Conservation (phyloP, 2,888 invertebrate genomes). For the Onthophagus sagittarius region DNA sequence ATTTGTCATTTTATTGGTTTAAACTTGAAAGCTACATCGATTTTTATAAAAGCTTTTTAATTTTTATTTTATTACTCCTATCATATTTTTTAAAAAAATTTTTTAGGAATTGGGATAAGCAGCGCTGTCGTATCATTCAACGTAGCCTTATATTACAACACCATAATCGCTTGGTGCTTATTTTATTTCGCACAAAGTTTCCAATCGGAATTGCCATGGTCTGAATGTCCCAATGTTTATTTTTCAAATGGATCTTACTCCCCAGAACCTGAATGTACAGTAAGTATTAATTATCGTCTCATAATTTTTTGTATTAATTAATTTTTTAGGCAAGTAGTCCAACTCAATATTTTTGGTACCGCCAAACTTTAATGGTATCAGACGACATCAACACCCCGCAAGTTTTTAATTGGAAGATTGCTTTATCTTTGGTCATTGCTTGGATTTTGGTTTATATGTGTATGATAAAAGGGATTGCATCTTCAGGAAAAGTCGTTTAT, state of each 20-base stretch:
- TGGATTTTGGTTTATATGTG: slow-evolving; percentile 95
- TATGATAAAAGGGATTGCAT: slow-evolving; percentile 97
- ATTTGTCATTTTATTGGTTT: no score
- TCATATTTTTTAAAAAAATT: no score
- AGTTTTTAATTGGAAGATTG: slow-evolving; percentile 89
- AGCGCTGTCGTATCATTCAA: slow-evolving; percentile 95
- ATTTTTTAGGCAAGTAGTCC: slow-evolving; percentile 73
- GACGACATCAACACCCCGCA: slow-evolving; percentile 82
- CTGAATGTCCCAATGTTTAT: slow-evolving; percentile 82
- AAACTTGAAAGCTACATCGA: neutral
- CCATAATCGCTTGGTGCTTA: slow-evolving; percentile 96
- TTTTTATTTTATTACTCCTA: neutral
- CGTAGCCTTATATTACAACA: slow-evolving; percentile 95
- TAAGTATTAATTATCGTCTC: slow-evolving; percentile 49
- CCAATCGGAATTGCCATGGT: slow-evolving; percentile 87
- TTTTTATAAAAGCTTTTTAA: neutral
- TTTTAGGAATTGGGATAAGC: slow-evolving; percentile 80
- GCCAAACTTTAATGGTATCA: slow-evolving; percentile 86
- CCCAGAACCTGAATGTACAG: slow-evolving; percentile 76
- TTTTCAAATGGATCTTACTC: slow-evolving; percentile 76
- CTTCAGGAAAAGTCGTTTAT: slow-evolving; percentile 94
- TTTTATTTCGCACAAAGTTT: slow-evolving; percentile 94
- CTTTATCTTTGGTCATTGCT: slow-evolving; percentile 77
- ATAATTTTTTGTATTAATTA: neutral
- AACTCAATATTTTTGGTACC: slow-evolving; percentile 94